A percentile compares a stretch with the other conserved stretches of the same genome.
phyloP scores from a whole-genome alignment of 2,113 vertebrate species.

The Lagopus leucura region DNA sequence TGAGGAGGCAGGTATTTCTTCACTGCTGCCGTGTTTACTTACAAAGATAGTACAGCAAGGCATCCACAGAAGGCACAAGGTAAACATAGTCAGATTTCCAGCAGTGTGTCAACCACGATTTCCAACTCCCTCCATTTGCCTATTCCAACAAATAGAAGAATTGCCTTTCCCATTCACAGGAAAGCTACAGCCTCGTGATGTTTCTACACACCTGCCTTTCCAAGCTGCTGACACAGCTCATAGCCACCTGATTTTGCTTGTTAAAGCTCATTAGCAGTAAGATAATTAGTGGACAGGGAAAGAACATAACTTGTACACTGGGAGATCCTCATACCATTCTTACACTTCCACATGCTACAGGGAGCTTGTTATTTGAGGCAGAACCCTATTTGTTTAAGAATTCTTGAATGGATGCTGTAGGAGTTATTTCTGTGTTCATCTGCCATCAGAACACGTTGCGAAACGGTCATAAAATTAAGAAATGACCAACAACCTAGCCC shows the following conservation, averaged over 20 bases:
- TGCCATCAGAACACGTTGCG: not conserved
- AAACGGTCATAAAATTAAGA: not conserved
- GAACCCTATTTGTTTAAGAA: not conserved
- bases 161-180: not conserved
- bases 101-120: not conserved
- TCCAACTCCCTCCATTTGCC: not conserved
- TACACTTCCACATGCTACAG: not conserved
- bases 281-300: not conserved
- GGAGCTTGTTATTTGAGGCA: not conserved
- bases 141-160: not conserved
- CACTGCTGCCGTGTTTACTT: not conserved
- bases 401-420: not conserved
- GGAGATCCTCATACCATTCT: not conserved
- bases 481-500: not conserved
- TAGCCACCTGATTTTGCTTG: not conserved
- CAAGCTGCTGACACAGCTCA: not conserved
- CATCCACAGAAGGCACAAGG: not conserved
- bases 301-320: not conserved
- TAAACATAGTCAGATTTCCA: not conserved
- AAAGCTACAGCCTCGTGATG: not conserved
- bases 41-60: not conserved
- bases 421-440: not conserved
- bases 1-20: too few relatives aligned
- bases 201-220: fast-evolving
- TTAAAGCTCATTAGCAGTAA: not conserved